These are phyloP conservation scores for Erebia palarica DNA, from an alignment of 2,888 invertebrate species.

Conservation along the genomic window DNA sequence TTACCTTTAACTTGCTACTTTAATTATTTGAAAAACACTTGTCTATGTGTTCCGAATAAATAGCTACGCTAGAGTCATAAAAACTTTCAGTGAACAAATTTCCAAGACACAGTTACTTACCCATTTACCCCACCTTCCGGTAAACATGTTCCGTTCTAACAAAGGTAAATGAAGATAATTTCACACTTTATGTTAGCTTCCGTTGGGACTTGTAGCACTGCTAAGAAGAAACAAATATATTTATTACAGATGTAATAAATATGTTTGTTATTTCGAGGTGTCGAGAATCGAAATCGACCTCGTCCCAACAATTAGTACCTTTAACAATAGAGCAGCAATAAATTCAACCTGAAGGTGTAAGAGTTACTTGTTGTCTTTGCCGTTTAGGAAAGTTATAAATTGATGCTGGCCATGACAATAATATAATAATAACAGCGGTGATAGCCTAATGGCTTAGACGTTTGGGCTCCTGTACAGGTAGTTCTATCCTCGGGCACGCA, in stretches of 20 bases:
- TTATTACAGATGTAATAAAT: too few relatives aligned
- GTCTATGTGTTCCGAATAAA: not conserved
- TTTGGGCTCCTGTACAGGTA: too few relatives aligned
- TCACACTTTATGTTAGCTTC: constrained; percentile 3
- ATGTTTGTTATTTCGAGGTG: too few relatives aligned
- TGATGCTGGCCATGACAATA: too few relatives aligned
- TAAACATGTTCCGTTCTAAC: not conserved
- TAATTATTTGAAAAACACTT: too few relatives aligned
- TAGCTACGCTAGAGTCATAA: not conserved
- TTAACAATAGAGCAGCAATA: not conserved
- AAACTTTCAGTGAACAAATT: not conserved
- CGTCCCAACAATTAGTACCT: not conserved
- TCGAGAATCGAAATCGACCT: not conserved
- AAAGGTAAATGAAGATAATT: constrained; percentile 2
- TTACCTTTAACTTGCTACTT: too few relatives aligned
- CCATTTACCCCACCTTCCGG: not conserved
- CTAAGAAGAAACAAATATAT: not conserved
- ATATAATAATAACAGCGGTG: too few relatives aligned
- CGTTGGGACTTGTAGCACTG: not conserved
- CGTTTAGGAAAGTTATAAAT: too few relatives aligned
- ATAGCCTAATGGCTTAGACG: too few relatives aligned
- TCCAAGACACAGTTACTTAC: not conserved
- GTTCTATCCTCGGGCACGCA: too few relatives aligned
- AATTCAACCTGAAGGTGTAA: not conserved
- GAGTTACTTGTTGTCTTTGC: not conserved